Evolutionary conservation across 2,113 vertebrate species (phyloP).

Genomic region (Antigone vipio): DNA sequence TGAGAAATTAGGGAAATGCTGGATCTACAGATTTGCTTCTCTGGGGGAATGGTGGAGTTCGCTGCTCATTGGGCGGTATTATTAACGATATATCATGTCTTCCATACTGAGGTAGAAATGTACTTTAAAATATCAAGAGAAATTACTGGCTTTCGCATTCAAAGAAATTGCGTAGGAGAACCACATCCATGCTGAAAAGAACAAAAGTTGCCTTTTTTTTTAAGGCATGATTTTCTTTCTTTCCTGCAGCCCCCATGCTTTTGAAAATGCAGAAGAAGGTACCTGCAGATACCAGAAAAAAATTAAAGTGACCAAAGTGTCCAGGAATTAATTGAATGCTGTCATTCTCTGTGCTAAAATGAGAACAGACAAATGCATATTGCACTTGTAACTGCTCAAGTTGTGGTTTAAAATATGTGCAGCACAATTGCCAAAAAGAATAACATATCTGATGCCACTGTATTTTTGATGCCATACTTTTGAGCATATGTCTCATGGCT

Average conservation of each 20-base stretch:
- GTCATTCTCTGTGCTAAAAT: slow-evolving; percentile 3
- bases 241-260: background rate
- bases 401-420: slow-evolving; percentile 49
- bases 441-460: slow-evolving; percentile 23
- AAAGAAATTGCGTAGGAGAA: background rate
- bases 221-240: background rate
- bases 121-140: background rate
- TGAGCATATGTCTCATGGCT: slow-evolving; percentile 69
- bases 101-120: background rate
- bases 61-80: background rate
- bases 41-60: background rate
- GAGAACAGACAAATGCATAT: slow-evolving; percentile 23
- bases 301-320: background rate
- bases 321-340: slow-evolving; percentile 17
- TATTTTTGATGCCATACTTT: slow-evolving; percentile 65
- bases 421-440: slow-evolving; percentile 57
- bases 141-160: background rate
- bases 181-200: background rate
- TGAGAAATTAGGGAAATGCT: slow-evolving; percentile 14
- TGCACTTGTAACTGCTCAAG: slow-evolving; percentile 54
- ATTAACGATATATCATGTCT: background rate
- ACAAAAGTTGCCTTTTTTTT: background rate
- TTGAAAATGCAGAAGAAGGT: background rate
- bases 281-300: background rate
- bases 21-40: background rate